phyloP scores from a whole-genome alignment of 2,797 vertebrate genomes.

The Denticeps clupeoides region DNA sequence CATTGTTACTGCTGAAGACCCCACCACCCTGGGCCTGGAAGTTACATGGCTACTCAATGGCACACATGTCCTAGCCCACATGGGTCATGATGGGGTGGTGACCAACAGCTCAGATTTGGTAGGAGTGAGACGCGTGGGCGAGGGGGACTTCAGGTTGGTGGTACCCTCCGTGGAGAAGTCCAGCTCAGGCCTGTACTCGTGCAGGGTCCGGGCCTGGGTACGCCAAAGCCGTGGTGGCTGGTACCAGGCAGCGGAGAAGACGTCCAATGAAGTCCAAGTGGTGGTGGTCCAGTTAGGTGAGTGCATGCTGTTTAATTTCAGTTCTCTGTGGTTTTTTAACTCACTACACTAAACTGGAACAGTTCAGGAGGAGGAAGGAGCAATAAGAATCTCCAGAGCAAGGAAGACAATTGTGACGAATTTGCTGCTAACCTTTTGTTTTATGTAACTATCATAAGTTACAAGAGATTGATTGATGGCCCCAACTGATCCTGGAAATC shows the following conservation, averaged over 20 bases:
- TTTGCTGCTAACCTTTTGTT: too few species aligned
- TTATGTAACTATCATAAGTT: too few species aligned
- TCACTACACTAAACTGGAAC: too few species aligned
- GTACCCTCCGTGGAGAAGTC: slow-evolving; percentile 57
- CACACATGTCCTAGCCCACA: slow-evolving; percentile 55
- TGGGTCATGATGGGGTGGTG: slow-evolving; percentile 66
- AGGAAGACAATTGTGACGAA: too few species aligned
- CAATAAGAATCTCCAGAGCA: too few species aligned
- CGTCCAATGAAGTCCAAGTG: slow-evolving; percentile 61
- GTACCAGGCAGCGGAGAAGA: slow-evolving; percentile 74
- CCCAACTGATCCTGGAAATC: too few species aligned
- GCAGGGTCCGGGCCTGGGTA: slow-evolving; percentile 68
- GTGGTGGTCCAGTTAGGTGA: slow-evolving; percentile 68
- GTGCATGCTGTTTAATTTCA: slow-evolving; percentile 26
- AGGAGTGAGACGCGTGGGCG: slow-evolving; percentile 53
- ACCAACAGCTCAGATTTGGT: slow-evolving; percentile 52
- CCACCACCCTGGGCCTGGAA: slow-evolving; percentile 59
- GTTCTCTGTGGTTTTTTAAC: too few species aligned
- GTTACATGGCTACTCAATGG: slow-evolving; percentile 73
- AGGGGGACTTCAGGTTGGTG: slow-evolving; percentile 61
- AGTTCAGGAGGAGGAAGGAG: too few species aligned
- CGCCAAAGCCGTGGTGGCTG: slow-evolving; percentile 62
- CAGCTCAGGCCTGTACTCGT: slow-evolving; percentile 69
- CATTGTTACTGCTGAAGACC: slow-evolving; percentile 61
- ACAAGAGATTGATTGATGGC: too few species aligned